phyloP scores from a whole-genome alignment of 2,797 vertebrate species.

The Tarsius wallacei region DNA sequence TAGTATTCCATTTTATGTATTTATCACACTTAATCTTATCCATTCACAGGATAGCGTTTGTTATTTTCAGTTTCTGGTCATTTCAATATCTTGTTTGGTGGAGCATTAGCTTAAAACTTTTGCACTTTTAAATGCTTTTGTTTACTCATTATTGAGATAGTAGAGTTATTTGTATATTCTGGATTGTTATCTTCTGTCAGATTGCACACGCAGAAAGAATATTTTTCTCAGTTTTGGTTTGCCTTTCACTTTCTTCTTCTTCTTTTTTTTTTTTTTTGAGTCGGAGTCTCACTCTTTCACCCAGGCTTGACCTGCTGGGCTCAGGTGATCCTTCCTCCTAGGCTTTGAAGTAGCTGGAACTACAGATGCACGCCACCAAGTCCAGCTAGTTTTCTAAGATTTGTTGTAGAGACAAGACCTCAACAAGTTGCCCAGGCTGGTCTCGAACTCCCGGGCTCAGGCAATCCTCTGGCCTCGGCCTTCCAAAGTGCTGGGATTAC shows the following conservation, averaged over 20 bases:
- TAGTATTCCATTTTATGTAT: not conserved
- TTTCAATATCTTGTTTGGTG: not conserved
- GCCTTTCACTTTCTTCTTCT: not conserved
- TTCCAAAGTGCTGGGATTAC: too few relatives aligned
- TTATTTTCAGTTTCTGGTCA: not conserved
- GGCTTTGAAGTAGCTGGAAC: too few relatives aligned
- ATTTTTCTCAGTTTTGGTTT: not conserved
- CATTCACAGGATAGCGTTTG: not conserved
- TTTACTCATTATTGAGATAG: not conserved
- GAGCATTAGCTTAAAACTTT: not conserved
- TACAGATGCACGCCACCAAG: too few relatives aligned
- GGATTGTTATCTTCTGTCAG: not conserved
- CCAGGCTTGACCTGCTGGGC: too few relatives aligned
- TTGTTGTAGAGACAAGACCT: too few relatives aligned
- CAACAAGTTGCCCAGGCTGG: too few relatives aligned
- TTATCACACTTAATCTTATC: not conserved
- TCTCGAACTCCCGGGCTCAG: too few relatives aligned
- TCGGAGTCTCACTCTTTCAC: too few relatives aligned
- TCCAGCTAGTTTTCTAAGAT: too few relatives aligned
- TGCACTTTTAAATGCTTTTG: not conserved
- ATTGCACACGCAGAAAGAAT: not conserved
- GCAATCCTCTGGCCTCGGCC: too few relatives aligned
- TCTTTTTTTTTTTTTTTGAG: too few relatives aligned
- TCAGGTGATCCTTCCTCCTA: too few relatives aligned
- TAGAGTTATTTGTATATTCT: not conserved